Conservation (phyloP, 2,888 invertebrate genomes). For the Heliconius charithonia region DNA sequence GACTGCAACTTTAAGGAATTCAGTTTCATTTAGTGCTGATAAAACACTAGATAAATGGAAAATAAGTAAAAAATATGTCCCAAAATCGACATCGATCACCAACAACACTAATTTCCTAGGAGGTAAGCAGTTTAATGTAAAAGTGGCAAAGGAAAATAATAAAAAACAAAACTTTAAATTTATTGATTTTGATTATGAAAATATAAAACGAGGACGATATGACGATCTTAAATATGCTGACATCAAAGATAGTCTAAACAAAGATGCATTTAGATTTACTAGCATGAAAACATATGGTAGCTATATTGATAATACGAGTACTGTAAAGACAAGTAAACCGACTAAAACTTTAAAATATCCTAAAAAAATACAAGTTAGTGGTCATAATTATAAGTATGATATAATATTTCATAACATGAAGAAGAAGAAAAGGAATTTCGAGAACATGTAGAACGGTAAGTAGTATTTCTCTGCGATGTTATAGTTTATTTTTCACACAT, state of each 20-base stretch:
- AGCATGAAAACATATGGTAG: slow-evolving; percentile 26
- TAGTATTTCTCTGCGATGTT: neutral
- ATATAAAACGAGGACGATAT: slow-evolving; percentile 1
- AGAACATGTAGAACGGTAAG: slow-evolving; percentile 12
- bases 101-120: neutral
- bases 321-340: neutral
- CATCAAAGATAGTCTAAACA: slow-evolving; percentile 8
- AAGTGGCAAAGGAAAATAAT: neutral
- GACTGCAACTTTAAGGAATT: slow-evolving; percentile 55
- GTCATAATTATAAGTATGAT: slow-evolving; percentile 49
- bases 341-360: slow-evolving; percentile 24
- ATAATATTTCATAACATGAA: slow-evolving; percentile 45
- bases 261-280: slow-evolving; percentile 38
- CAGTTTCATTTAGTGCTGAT: slow-evolving; percentile 29
- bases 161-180: neutral
- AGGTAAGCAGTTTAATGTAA: neutral
- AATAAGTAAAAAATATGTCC: slow-evolving; percentile 24
- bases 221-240: neutral
- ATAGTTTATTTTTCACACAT: neutral
- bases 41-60: slow-evolving; percentile 37
- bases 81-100: slow-evolving; percentile 12
- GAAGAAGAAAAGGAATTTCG: slow-evolving; percentile 20
- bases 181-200: neutral
- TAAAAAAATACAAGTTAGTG: slow-evolving; percentile 45
- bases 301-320: neutral